Conservation (phyloP, 2,797 vertebrate genomes). For the Peromyscus melanophrys region DNA sequence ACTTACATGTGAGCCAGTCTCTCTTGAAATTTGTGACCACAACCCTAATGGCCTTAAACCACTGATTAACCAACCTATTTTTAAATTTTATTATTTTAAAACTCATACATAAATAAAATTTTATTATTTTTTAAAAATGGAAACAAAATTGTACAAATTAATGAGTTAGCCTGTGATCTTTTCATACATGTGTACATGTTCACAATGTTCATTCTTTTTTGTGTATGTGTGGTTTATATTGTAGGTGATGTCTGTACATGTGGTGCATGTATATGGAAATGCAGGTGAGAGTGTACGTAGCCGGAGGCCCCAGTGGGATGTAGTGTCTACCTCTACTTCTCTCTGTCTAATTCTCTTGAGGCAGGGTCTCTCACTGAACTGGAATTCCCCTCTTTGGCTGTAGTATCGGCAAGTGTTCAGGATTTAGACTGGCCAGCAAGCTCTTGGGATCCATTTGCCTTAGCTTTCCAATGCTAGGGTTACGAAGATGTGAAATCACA, state of each 20-base stretch:
- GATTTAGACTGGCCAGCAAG: neutral
- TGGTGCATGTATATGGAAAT: neutral
- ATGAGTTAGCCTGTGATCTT: neutral
- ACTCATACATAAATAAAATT: neutral
- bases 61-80: neutral
- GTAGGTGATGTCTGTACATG: neutral
- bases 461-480: neutral
- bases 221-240: neutral
- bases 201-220: neutral
- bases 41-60: neutral
- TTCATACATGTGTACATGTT: neutral
- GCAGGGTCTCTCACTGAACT: neutral
- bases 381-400: neutral
- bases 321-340: neutral
- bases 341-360: neutral
- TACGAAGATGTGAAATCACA: neutral
- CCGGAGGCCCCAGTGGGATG: neutral
- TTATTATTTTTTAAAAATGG: neutral
- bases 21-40: neutral
- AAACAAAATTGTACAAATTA: neutral
- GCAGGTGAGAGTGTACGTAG: neutral
- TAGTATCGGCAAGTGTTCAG: too few relatives aligned
- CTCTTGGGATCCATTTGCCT: neutral
- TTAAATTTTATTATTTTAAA: neutral
- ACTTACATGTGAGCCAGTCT: neutral